Evolutionary conservation across 1,140 invertebrate species (phyloP).

Genomic region (Phthorimaea operculella): DNA sequence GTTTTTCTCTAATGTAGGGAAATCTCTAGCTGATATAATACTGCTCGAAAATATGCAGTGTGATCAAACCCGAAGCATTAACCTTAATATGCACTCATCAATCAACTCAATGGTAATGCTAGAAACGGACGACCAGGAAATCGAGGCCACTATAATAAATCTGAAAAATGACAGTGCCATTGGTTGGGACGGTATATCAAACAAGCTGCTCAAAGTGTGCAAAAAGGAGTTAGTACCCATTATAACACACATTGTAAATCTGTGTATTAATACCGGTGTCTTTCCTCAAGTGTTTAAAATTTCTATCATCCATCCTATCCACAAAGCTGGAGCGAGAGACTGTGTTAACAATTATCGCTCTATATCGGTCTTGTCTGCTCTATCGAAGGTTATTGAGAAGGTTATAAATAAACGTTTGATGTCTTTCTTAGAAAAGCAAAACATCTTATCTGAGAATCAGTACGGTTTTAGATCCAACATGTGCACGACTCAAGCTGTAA

Average conservation of each 20-base stretch:
- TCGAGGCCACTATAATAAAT: background rate
- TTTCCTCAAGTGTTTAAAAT: slow-evolving; percentile 15
- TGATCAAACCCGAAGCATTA: too few species aligned
- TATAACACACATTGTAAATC: slow-evolving; percentile 15
- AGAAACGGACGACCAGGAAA: slow-evolving; percentile 2
- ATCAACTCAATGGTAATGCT: background rate
- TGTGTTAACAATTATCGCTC: slow-evolving; percentile 16
- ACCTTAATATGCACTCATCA: background rate
- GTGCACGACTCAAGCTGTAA: slow-evolving; percentile 3
- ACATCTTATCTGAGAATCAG: background rate
- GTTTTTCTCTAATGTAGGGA: background rate
- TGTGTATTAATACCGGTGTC: slow-evolving; percentile 6
- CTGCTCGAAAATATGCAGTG: too few species aligned
- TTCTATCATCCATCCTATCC: slow-evolving; percentile 13
- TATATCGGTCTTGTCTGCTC: slow-evolving; percentile 10
- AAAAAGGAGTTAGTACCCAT: slow-evolving; percentile 2
- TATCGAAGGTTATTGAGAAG: slow-evolving; percentile 4
- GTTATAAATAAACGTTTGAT: slow-evolving; percentile 7
- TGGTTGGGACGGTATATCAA: slow-evolving; percentile 10
- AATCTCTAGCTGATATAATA: too few species aligned
- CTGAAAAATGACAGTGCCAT: background rate
- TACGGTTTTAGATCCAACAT: slow-evolving; percentile 2
- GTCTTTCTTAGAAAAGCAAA: slow-evolving; percentile 4
- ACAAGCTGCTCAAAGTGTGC: slow-evolving; percentile 12
- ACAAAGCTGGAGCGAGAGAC: slow-evolving; percentile 15